A percentile compares a stretch with the other conserved stretches of the same genome.
Evolutionary conservation across 2,797 vertebrate species (phyloP).

Genomic region (Melanotaenia nigrans): DNA sequence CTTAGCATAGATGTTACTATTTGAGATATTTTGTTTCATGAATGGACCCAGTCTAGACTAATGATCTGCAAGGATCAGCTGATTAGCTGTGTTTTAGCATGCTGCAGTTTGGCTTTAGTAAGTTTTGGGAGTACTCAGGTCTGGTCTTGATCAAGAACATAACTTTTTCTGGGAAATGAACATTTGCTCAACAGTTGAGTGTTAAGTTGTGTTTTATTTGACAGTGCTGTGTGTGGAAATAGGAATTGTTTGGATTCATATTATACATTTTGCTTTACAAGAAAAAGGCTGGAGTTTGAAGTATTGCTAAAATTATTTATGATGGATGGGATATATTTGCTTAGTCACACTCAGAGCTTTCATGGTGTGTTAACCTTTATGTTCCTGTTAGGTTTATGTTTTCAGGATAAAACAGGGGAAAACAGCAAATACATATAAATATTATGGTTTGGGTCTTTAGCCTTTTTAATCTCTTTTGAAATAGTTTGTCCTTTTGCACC

Average conservation of each 20-base stretch:
- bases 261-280: too few species aligned
- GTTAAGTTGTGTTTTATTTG: not conserved
- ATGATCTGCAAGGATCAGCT: not conserved
- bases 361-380: too few species aligned
- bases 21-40: not conserved
- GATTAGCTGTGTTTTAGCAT: conserved; percentile 20
- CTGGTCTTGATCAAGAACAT: conserved; percentile 2
- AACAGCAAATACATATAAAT: not conserved
- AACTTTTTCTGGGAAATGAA: conserved; percentile 1
- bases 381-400: not conserved
- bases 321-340: not conserved
- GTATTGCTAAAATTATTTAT: not conserved
- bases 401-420: not conserved
- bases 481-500: not conserved
- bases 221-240: not conserved
- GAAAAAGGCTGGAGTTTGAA: conserved; percentile 3
- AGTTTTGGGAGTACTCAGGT: conserved; percentile 34
- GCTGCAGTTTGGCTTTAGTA: conserved; percentile 46
- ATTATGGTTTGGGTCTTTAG: not conserved
- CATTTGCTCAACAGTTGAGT: too few species aligned
- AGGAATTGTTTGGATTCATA: not conserved
- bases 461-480: not conserved
- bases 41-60: conserved; percentile 3
- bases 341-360: too few species aligned
- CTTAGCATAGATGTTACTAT: not conserved